These are phyloP conservation scores for Brenthis daphne DNA, from an alignment of 2,888 invertebrate genomes.

Conservation along the genomic window DNA sequence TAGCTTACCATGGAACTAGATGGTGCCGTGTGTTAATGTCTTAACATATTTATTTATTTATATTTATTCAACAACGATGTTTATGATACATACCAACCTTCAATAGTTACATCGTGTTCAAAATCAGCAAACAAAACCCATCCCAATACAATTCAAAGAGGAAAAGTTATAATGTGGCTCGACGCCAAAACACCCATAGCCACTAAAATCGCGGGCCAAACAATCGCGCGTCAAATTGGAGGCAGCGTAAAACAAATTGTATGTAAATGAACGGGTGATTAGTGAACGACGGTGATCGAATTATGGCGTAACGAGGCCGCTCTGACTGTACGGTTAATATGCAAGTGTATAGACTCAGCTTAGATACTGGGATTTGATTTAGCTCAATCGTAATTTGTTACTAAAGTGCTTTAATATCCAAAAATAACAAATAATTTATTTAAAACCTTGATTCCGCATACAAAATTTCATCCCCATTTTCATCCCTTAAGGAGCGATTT, in stretches of 20 bases:
- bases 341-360: conserved; percentile 10
- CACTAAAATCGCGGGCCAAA: conserved; percentile 52
- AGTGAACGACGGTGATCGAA: conserved; percentile 57
- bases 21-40: no score
- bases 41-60: no score
- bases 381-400: not conserved
- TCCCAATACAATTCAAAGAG: conserved; percentile 1
- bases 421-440: no score
- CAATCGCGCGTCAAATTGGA: conserved; percentile 52
- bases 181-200: conserved; percentile 32
- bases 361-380: conserved; percentile 5
- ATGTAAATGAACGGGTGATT: conserved; percentile 63
- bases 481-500: no score
- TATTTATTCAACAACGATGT: no score
- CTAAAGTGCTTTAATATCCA: no score
- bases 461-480: no score
- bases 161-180: conserved; percentile 23
- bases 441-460: no score
- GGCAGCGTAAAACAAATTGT: conserved; percentile 55
- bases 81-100: no score
- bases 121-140: no score
- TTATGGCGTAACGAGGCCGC: conserved; percentile 58
- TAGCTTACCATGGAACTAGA: no score
- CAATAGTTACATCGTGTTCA: no score
- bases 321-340: conserved; percentile 49